These are phyloP conservation scores for Mus spicilegus DNA, from an alignment of 2,113 vertebrate genomes.

Conservation along the genomic window DNA sequence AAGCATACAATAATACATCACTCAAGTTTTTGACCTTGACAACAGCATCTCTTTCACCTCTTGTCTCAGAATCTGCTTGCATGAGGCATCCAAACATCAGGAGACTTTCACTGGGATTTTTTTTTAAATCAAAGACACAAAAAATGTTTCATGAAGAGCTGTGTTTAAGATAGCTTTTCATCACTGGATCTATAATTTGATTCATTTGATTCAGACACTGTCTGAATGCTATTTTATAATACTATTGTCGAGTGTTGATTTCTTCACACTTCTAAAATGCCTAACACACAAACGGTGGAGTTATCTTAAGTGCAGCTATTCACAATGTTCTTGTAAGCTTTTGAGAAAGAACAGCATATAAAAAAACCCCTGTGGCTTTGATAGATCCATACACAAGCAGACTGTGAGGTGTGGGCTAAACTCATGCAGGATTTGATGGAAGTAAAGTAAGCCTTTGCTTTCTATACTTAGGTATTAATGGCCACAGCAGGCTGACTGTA, in stretches of 20 bases:
- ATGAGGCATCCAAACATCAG: not conserved
- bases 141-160: not conserved
- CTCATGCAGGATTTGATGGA: not conserved
- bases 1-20: not conserved
- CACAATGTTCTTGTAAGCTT: not conserved
- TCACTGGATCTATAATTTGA: not conserved
- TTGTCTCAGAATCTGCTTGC: not conserved
- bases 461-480: not conserved
- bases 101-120: not conserved
- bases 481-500: rapidly evolving
- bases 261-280: not conserved
- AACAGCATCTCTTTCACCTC: not conserved
- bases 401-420: not conserved
- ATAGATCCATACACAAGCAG: not conserved
- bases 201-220: not conserved
- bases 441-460: not conserved
- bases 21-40: not conserved
- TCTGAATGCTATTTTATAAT: not conserved
- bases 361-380: not conserved
- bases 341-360: not conserved
- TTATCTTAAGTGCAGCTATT: not conserved
- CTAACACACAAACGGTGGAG: not conserved
- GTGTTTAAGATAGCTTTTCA: not conserved
- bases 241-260: not conserved
- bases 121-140: not conserved